These are phyloP conservation scores for Teleiodes luculella DNA, from an alignment of 2,888 invertebrate species.

Conservation along the genomic window DNA sequence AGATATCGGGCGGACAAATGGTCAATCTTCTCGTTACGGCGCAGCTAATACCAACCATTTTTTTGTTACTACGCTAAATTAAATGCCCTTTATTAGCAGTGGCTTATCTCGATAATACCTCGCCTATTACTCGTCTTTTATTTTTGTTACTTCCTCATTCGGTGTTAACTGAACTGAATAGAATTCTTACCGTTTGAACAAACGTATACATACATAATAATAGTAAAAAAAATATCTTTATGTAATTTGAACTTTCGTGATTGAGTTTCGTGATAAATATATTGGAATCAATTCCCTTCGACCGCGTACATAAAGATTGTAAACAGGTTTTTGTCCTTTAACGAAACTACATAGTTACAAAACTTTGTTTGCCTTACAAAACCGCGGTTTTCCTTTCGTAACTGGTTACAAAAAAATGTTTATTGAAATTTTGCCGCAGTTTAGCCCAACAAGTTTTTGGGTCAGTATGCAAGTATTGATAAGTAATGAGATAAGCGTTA, in stretches of 20 bases:
- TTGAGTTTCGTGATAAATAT: too few species aligned
- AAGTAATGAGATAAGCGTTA: slow-evolving; percentile 36
- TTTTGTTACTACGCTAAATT: not conserved
- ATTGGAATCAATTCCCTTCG: too few species aligned
- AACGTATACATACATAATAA: too few species aligned
- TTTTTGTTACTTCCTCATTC: not conserved
- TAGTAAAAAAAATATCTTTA: too few species aligned
- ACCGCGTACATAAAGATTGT: too few species aligned
- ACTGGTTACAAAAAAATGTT: not conserved
- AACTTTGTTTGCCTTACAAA: too few species aligned
- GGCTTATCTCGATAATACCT: slow-evolving; percentile 4
- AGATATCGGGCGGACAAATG: slow-evolving; percentile 12
- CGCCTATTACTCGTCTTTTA: not conserved
- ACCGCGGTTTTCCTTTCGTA: too few species aligned
- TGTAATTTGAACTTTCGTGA: too few species aligned
- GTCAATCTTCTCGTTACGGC: not conserved
- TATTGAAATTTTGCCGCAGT: not conserved
- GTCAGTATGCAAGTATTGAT: slow-evolving; percentile 6
- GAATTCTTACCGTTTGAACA: too few species aligned
- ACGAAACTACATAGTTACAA: too few species aligned
- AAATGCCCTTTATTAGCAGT: slow-evolving; percentile 3
- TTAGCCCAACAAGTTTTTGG: not conserved
- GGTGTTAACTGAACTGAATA: too few species aligned
- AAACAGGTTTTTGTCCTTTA: too few species aligned
- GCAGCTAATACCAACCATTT: not conserved